These are phyloP conservation scores for Tor tambroides DNA, from an alignment of 2,113 vertebrate species.

Conservation along the genomic window DNA sequence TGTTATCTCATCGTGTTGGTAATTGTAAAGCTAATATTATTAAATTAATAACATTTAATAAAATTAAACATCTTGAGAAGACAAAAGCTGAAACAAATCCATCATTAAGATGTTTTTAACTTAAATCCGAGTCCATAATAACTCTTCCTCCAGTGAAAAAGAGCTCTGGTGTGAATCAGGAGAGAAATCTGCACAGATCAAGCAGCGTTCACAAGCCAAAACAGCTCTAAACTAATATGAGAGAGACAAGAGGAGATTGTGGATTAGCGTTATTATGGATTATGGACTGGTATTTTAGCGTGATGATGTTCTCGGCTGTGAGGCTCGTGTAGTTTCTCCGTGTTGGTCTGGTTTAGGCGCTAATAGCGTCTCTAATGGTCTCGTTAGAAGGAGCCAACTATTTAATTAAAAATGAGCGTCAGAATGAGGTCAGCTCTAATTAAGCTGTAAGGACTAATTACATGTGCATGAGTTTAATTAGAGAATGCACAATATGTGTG, in stretches of 20 bases:
- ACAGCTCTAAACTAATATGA: too few species aligned
- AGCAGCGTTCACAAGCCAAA: too few species aligned
- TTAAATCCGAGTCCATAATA: background rate
- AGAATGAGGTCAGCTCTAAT: conserved; percentile 42
- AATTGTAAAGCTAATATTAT: background rate
- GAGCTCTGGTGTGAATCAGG: too few species aligned
- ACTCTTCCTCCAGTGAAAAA: background rate
- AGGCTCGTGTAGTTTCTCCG: background rate
- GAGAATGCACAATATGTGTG: background rate
- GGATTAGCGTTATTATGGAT: background rate
- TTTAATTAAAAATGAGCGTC: conserved; percentile 68
- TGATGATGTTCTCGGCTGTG: background rate
- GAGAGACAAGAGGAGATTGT: too few species aligned
- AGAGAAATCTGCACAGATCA: too few species aligned
- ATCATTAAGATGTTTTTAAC: background rate
- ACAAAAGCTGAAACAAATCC: background rate
- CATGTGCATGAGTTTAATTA: conserved; percentile 25
- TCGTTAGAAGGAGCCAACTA: conserved; percentile 22
- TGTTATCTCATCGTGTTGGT: background rate
- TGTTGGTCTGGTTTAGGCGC: background rate
- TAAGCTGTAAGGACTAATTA: conserved; percentile 35
- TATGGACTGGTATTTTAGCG: background rate
- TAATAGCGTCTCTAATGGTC: conserved; percentile 28
- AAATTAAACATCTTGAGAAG: background rate
- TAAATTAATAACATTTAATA: too few species aligned